Conservation (phyloP, 2,797 vertebrate genomes). For the Otolemur crassicaudatus region DNA sequence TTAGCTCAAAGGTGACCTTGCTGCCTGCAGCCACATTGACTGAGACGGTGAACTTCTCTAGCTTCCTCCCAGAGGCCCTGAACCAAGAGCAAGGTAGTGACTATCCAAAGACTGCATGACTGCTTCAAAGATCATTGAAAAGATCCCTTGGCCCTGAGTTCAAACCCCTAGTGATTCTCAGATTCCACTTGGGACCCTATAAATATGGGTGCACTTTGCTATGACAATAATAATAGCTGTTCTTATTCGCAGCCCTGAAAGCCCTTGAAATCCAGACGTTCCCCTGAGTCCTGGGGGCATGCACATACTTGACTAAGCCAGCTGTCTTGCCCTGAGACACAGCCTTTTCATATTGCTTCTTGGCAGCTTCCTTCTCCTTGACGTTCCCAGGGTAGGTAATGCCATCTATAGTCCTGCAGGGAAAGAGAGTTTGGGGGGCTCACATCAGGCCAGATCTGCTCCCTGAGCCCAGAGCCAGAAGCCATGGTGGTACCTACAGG, state of each 20-base stretch:
- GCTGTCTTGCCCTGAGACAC: slow-evolving; percentile 89
- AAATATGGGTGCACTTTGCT: neutral
- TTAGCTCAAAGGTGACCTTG: slow-evolving; percentile 93
- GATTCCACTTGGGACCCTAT: neutral
- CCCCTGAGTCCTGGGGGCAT: neutral
- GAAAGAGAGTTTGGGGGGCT: neutral
- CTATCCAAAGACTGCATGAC: neutral
- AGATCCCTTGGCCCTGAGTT: neutral
- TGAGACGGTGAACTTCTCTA: slow-evolving; percentile 95
- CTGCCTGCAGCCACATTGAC: slow-evolving; percentile 94
- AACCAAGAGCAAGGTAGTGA: neutral
- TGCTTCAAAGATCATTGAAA: too few species aligned
- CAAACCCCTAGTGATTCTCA: neutral
- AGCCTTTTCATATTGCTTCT: slow-evolving; percentile 90
- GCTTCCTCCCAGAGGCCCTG: slow-evolving; percentile 95
- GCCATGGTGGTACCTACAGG: slow-evolving; percentile 89
- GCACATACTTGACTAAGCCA: slow-evolving; percentile 89
- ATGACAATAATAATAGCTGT: neutral
- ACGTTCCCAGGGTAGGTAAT: slow-evolving; percentile 87
- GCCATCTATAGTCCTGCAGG: slow-evolving; percentile 88
- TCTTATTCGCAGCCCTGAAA: neutral
- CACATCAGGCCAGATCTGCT: neutral
- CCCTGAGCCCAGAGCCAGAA: neutral
- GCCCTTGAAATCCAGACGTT: neutral
- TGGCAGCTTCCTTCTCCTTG: slow-evolving; percentile 91